These are phyloP conservation scores for Limnephilus marmoratus DNA, from an alignment of 2,888 invertebrate species.

Conservation along the genomic window DNA sequence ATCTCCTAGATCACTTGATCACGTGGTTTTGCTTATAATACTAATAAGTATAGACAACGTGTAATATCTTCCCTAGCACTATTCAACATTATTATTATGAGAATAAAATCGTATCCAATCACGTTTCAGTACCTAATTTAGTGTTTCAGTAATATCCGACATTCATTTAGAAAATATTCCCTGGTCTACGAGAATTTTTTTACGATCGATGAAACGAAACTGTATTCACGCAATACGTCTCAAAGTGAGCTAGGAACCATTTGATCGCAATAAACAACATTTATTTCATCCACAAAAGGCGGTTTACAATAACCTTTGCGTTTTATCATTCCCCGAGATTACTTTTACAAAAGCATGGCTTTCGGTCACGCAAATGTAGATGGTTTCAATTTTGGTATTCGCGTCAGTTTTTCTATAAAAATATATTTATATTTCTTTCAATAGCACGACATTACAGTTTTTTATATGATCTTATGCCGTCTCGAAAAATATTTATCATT, in stretches of 20 bases:
- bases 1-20: too few species aligned
- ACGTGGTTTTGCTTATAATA: too few species aligned
- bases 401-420: neutral
- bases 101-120: neutral
- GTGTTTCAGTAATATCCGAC: neutral
- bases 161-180: neutral
- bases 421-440: neutral
- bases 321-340: neutral
- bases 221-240: neutral
- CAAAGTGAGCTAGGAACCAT: neutral
- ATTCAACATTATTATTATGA: too few species aligned
- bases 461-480: neutral
- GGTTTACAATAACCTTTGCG: neutral
- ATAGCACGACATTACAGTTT: neutral
- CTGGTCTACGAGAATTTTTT: neutral
- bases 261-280: slow-evolving; percentile 1
- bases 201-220: neutral
- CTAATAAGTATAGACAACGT: too few species aligned
- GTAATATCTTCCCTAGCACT: too few species aligned
- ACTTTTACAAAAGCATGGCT: neutral
- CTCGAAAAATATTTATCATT: neutral
- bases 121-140: neutral
- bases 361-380: neutral
- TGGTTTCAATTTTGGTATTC: neutral
- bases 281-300: neutral